A percentile compares a stretch with the other conserved stretches of the same genome.
phyloP scores from a whole-genome alignment of 1,140 invertebrate genomes.

The Pemphigus obesinymphae region DNA sequence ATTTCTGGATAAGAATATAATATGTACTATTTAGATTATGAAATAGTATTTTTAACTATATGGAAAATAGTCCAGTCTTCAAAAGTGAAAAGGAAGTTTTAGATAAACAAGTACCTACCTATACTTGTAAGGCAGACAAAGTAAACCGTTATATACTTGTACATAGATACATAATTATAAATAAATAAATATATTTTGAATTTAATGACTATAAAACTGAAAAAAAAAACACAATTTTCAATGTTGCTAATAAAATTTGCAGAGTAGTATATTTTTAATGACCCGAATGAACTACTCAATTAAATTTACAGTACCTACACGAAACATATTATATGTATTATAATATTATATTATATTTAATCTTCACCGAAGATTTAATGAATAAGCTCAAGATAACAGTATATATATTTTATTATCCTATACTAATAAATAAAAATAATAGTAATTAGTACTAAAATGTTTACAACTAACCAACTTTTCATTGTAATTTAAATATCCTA shows the following conservation, averaged over 20 bases:
- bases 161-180: too few species aligned
- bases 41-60: too few species aligned
- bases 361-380: conserved; percentile 6
- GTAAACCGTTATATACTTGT: too few species aligned
- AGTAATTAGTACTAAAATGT: conserved; percentile 25
- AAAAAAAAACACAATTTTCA: neutral
- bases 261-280: neutral
- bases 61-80: too few species aligned
- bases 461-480: conserved; percentile 1
- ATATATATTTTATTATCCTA: neutral
- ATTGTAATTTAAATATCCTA: conserved; percentile 19
- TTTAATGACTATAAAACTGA: neutral
- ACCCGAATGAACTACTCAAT: neutral
- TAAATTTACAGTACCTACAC: neutral
- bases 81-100: too few species aligned
- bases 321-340: neutral
- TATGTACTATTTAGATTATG: too few species aligned
- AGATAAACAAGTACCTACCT: too few species aligned
- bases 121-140: too few species aligned
- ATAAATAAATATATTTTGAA: neutral
- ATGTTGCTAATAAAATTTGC: too few species aligned
- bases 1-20: too few species aligned
- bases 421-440: neutral
- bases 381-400: conserved; percentile 18
- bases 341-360: too few species aligned